Evolutionary conservation across 2,888 invertebrate genomes (phyloP), one percentile per base, ranked within the genome.

Genomic region (Noctua janthe): DNA sequence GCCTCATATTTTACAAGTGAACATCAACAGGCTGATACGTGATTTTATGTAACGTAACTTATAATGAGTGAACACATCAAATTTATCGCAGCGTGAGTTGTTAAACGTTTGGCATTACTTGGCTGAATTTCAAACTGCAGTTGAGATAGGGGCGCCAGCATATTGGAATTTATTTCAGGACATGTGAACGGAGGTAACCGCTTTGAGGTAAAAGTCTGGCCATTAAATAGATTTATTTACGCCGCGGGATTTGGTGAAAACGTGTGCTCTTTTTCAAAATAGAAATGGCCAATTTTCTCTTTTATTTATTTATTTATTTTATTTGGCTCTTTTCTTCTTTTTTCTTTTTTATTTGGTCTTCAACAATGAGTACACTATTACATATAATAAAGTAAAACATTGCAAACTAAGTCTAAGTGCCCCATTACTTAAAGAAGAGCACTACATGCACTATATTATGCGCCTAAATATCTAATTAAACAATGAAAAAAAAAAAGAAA

Each of bases 31-130:
- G 10, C 35, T 59, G 62, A 56, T n/a, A 23, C 10, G 39, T n/a
- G 47, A 59, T 13, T 56, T 64, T 76, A 70, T 70, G 51, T 76
- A 71, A 81, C 70, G 51, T 59, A 47, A 76, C 35, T 29, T 77
- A 72, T 69, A 75, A 74, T 64, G 56, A 80, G 59, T 67, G 51
- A 29, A 70, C 64, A 82, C 64, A 78, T 81, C 56, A 80, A 79
- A 76, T 79, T 62, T 77, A 82, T 81, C 54, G 69, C 75, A 70
- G 47, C 67, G 71, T 49, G 62, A 83, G 79, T 82, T 88, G 88
- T 87, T 83, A 84, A 90, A 81, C 77, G 80, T 62, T 83, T 75
- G 67, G 78, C 74, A 73, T 86, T 88, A 80, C 87, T 83, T 82
- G 80, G 80, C 78, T 82, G 70, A 82, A 88, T 81, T 85, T 88